These are phyloP conservation scores for Agrenia bidenticulata DNA, from an alignment of 2,888 invertebrate genomes.

Conservation along the genomic window DNA sequence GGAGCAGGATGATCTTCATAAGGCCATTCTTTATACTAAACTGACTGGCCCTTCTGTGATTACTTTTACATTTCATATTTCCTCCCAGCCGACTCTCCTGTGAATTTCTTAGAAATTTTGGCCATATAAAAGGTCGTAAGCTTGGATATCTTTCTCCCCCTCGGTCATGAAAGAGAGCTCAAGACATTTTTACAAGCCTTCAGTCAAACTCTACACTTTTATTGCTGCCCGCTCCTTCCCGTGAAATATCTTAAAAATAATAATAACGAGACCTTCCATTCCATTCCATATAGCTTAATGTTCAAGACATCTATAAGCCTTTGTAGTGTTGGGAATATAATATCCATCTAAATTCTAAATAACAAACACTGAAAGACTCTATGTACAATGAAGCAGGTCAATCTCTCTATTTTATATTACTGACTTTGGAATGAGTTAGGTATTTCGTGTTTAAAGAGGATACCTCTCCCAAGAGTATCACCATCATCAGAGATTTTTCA, in stretches of 20 bases:
- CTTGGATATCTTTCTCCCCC: constrained; percentile 37
- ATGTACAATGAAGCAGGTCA: constrained; percentile 16
- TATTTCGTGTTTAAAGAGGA: not conserved
- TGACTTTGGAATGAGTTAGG: constrained; percentile 8
- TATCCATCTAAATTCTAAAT: constrained; percentile 2
- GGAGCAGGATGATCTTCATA: constrained; percentile 14
- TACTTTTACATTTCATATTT: constrained; percentile 27
- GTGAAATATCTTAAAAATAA: constrained; percentile 50
- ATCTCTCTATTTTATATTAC: constrained; percentile 6
- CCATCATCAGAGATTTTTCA: not conserved
- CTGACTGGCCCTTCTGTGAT: constrained; percentile 24
- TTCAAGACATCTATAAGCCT: too few relatives aligned
- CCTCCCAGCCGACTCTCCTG: constrained; percentile 49
- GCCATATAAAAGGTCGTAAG: constrained; percentile 51
- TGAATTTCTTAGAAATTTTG: constrained; percentile 53
- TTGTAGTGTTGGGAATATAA: too few relatives aligned
- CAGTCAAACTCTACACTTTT: constrained; percentile 53
- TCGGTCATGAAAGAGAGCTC: constrained; percentile 47
- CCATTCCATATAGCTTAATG: not conserved
- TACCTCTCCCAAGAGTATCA: not conserved
- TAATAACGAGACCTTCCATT: constrained; percentile 37
- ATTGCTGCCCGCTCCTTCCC: constrained; percentile 51
- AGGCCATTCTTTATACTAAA: constrained; percentile 9
- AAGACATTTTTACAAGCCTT: constrained; percentile 54
- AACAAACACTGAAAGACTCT: constrained; percentile 10